phyloP scores from a whole-genome alignment of 1,140 invertebrate genomes.

The Drosophila mojavensis region DNA sequence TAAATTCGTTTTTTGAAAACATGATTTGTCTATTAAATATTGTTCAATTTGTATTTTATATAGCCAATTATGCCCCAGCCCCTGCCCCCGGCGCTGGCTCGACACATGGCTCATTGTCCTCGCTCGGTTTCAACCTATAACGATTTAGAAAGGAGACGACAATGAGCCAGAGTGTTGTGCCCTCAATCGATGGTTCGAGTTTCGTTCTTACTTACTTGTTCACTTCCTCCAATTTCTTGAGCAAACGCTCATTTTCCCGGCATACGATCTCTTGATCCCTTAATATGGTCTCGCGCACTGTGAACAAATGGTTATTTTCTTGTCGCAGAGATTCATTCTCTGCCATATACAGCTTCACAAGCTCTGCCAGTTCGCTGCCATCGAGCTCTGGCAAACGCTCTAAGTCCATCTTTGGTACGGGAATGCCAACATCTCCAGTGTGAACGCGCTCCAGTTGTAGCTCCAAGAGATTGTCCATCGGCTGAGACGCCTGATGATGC shows the following conservation, averaged over 20 bases:
- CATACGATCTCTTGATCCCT: slow-evolving; percentile 95
- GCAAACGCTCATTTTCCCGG: slow-evolving; percentile 94
- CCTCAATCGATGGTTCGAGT: slow-evolving; percentile 5
- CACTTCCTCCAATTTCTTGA: slow-evolving; percentile 94
- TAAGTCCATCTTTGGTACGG: slow-evolving; percentile 87
- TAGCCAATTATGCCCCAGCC: slow-evolving; percentile 10
- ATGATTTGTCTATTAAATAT: slow-evolving; percentile 21
- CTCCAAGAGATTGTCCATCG: slow-evolving; percentile 52
- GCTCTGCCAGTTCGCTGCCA: slow-evolving; percentile 88
- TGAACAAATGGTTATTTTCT: slow-evolving; percentile 94
- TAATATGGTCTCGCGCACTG: slow-evolving; percentile 90
- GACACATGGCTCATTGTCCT: slow-evolving; percentile 67
- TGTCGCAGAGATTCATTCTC: slow-evolving; percentile 94
- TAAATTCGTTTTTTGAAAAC: slow-evolving; percentile 61
- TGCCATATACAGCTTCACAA: slow-evolving; percentile 91
- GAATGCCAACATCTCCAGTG: slow-evolving; percentile 47
- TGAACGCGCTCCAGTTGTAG: slow-evolving; percentile 58
- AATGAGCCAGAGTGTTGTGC: slow-evolving; percentile 66
- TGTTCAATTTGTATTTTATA: not conserved
- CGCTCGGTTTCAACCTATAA: slow-evolving; percentile 77
- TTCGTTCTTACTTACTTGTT: slow-evolving; percentile 88
- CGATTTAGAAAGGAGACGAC: slow-evolving; percentile 78
- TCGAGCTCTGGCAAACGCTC: slow-evolving; percentile 90
- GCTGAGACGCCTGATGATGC: slow-evolving; percentile 71
- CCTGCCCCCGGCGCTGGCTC: slow-evolving; percentile 11